Evolutionary conservation across 2,113 vertebrate genomes (phyloP).

Genomic region (Phrynosoma blainvillii): DNA sequence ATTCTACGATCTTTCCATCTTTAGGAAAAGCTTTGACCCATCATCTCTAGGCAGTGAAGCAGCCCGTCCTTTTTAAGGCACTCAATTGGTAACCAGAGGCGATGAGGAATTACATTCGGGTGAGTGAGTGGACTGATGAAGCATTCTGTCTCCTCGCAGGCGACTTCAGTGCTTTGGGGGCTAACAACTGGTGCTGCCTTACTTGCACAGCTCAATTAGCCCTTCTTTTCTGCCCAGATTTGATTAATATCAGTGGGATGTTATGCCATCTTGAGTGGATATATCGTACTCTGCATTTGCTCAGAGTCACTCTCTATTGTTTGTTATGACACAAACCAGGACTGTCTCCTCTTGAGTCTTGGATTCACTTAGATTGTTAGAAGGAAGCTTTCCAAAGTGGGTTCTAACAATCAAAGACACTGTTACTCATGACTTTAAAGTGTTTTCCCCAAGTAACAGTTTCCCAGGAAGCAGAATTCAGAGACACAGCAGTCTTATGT

Average conservation of each 20-base stretch:
- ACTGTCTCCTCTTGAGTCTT: not conserved
- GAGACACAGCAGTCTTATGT: too few relatives aligned
- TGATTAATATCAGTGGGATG: not conserved
- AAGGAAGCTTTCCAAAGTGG: not conserved
- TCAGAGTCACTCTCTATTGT: not conserved
- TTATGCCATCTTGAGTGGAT: not conserved
- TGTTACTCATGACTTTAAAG: not conserved
- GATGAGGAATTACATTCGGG: too few relatives aligned
- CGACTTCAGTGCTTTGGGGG: too few relatives aligned
- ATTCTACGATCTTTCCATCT: too few relatives aligned
- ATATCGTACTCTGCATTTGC: not conserved
- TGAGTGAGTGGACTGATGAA: too few relatives aligned
- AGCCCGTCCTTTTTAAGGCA: too few relatives aligned
- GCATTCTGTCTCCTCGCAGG: too few relatives aligned
- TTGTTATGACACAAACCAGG: not conserved
- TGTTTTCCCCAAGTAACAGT: not conserved
- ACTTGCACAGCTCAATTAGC: not conserved
- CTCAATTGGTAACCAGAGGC: too few relatives aligned
- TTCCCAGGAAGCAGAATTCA: too few relatives aligned
- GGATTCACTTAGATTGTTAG: not conserved
- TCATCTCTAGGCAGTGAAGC: too few relatives aligned
- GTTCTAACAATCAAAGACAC: not conserved
- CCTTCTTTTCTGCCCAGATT: not conserved
- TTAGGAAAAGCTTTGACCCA: too few relatives aligned
- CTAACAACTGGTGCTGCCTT: not conserved